Evolutionary conservation across 2,888 invertebrate genomes (phyloP), one percentile per base, ranked within the genome.

Genomic region (Noctua comes): DNA sequence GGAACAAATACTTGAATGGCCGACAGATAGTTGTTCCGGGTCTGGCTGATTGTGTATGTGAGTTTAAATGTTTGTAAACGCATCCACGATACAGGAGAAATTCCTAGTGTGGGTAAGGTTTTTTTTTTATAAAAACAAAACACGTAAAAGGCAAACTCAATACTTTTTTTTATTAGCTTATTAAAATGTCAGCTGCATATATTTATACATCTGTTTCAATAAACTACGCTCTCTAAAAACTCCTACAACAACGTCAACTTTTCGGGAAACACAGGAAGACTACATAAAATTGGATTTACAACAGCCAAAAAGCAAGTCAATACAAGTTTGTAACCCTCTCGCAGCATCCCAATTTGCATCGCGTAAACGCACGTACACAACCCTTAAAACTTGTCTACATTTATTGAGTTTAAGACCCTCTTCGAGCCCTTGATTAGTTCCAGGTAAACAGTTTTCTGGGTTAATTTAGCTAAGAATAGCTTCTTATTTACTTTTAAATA

Each of bases 361-460:
- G 73, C 21, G 71, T 76, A 80, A 83, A 79, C 83, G 75, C 86
- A 88, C 89, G 88, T 80, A 86, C 80, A 54, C 73, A 73, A 76
- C 89, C 88, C 89, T 85, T 76, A 85, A 86, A 89, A 89, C 79
- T 88, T 86, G 85, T 88, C 82, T 75, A 86, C 83, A 85, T 88
- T 88, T 86, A 86, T 88, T 85, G 82, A 85, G 86, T 83, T 83
- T 85, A 77, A 82, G 84, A 80, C 86, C 77, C 76, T 83, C 76
- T 21, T 36, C 62, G 68, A 77, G 72, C 82, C 82, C 78, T 80
- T 89, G 88, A 88, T 88, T 88, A 88, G 83, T 86, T 88, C 83
- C 88, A 88, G 88, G 89, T 89, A 89, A 89, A 89, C 86, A 84
- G 80, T 80, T 89, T 86, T 88, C 85, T 85, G 79, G 82, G 85